Evolutionary conservation across 2,797 vertebrate genomes (phyloP), one percentile per base, ranked within the genome.

Genomic region (Zenarchopterus dispar): DNA sequence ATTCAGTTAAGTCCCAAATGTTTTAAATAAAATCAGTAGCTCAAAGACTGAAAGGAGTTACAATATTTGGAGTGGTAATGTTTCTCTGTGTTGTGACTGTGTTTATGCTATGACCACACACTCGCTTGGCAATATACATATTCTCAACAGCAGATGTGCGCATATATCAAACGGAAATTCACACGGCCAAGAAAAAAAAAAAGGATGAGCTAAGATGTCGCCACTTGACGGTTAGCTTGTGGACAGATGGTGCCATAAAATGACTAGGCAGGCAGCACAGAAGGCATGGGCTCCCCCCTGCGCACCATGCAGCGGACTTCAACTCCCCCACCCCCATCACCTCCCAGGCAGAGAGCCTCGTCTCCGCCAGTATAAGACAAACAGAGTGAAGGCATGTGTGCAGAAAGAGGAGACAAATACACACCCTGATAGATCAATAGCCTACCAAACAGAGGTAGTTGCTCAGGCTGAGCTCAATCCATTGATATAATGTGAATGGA

Each of bases 241-340:
- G 76, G 89, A 89, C 91, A 91, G 89, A 91, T 92, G 89, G 90
- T 75, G 76, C 84, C 83, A 85, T 89, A 87, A 91, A 92, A 86
- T 90, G 85, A 88, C 89, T 76, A 82, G 84, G 89, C 85, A 89
- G 84, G 76, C 83, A 67, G 82, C 82, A 84, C 89, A 89, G 82
- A 90, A 84, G 85, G 82, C 78, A 80, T 1, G 33, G 52, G 78
- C 63, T 39, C 50, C 62, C 78, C 64, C 24, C 55, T 43, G 46
- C 48, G 71, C 56, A 73, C 67, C 73, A 78, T 0, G 6, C 80
- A 75, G 55, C 73, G 66, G 74, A 81, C 80, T 77, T 73, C 70
- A 69, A 62, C 55, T 67, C 24, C 62, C 36, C 28, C 51, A 19
- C 43, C 52, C 55, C 59, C 64, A 39, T 65, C 73, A 53, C 77